Conservation (phyloP, 2,797 vertebrate genomes). For the Melopsittacus undulatus region DNA sequence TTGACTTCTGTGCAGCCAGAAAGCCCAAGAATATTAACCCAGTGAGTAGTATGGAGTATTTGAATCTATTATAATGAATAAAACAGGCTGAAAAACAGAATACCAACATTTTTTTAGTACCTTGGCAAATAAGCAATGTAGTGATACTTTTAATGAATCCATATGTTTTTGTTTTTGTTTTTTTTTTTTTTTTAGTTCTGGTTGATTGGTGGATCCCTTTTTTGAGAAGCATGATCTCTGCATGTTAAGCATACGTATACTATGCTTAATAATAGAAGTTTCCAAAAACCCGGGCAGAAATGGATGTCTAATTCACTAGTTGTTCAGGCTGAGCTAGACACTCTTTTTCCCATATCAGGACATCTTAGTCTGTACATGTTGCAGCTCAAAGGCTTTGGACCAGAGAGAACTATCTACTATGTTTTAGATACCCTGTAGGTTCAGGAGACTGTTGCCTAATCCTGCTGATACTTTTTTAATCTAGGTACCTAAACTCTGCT, state of each 20-base stretch:
- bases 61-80: neutral
- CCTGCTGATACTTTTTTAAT: neutral
- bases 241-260: neutral
- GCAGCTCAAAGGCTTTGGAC: neutral
- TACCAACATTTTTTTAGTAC: neutral
- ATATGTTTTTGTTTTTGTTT: too few species aligned
- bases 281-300: neutral
- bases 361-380: neutral
- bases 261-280: neutral
- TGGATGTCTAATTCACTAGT: neutral
- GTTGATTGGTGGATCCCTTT: neutral
- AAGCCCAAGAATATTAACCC: neutral
- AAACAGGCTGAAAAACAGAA: neutral
- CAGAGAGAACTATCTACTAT: neutral
- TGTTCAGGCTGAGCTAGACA: neutral
- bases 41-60: neutral
- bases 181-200: neutral
- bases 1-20: neutral
- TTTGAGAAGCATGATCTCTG: neutral
- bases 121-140: neutral
- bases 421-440: neutral
- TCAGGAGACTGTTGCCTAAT: neutral
- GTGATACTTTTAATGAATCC: neutral
- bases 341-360: neutral
- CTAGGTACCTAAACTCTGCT: neutral